Base-by-base conservation (phyloP, 2,797 vertebrate species). In the Morelia viridis region DNA sequence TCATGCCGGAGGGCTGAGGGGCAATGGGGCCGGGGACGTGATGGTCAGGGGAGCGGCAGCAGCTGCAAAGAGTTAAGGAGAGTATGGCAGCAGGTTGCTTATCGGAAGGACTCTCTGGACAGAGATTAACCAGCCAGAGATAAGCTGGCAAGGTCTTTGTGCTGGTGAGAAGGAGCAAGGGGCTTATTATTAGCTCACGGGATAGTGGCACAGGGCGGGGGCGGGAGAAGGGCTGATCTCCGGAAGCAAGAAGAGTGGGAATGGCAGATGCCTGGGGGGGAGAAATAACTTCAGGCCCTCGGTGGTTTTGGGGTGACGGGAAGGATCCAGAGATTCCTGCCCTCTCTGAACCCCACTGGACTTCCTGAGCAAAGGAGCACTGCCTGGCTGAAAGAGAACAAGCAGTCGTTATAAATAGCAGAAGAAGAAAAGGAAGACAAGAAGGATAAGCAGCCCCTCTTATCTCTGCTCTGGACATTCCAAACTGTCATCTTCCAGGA, bases 381-480 rank as follows among this genome's bases (percentile, higher is more conserved):
- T 93, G 2, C 84, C 83, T 0, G 1, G 90, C 93, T 53, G 62
- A 83, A 84, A 10, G 93, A 94, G 94, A 91, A 95, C 94, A 94
- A 95, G 17, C 92, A 90, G 90, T 92, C 68, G 56, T 96, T 97
- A 96, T 97, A 96, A 97, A 97, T 97, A 97, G 97, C 89, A 95
- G 97, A 89, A 96, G 96, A 58, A 93, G 96, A 95, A 93, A 86
- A 94, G 9, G 91, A 64, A 9, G 96, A 97, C 96, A 94, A 97
- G 68, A 46, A 41, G 76, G 76, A 80, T 1, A 46, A 96, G 94
- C 93, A 71, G 71, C 91, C 84, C 90, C 0, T 1, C 15, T 94
- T 96, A 96, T 95, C 95, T 92, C 92, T 90, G 91, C 0, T 9
- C 22, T 28, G 58, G 60, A 19, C 26, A 62, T 57, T 58, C 94